Percentiles rank a stretch among this genome's conserved stretches.
Conservation (phyloP, 2,113 vertebrate genomes). For the Phalacrocorax carbo region DNA sequence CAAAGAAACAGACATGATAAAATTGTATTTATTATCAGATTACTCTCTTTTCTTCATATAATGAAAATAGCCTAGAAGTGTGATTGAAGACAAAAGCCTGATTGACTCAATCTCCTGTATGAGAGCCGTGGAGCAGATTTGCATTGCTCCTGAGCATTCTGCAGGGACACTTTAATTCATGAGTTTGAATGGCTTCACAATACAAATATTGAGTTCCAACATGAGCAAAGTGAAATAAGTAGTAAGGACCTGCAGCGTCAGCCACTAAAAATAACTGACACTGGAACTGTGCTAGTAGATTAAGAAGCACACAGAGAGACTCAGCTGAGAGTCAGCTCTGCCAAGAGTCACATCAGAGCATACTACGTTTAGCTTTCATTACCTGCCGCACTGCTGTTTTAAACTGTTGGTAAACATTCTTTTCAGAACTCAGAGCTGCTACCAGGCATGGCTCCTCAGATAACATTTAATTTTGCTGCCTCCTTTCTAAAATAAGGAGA, state of each 20-base stretch:
- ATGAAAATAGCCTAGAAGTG: neutral
- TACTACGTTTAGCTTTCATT: neutral
- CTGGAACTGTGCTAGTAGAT: neutral
- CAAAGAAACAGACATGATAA: neutral
- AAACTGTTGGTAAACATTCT: neutral
- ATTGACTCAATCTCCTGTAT: neutral
- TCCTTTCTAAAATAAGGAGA: neutral
- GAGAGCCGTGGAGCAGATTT: neutral
- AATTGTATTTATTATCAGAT: neutral
- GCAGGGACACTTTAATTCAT: neutral
- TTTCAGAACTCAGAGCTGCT: neutral
- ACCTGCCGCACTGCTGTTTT: neutral
- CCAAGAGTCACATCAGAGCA: neutral
- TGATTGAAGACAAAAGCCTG: neutral
- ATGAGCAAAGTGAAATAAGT: neutral
- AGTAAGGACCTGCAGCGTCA: neutral
- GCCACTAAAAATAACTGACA: neutral
- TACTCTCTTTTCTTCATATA: neutral
- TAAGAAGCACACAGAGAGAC: neutral
- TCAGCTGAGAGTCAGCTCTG: neutral
- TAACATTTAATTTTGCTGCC: neutral
- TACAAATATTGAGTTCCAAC: neutral
- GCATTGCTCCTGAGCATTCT: neutral
- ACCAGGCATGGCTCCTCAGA: neutral
- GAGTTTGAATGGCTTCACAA: neutral